Evolutionary conservation across 2,113 vertebrate genomes (phyloP), one percentile per base, ranked within the genome.

Genomic region (Pipra filicauda): DNA sequence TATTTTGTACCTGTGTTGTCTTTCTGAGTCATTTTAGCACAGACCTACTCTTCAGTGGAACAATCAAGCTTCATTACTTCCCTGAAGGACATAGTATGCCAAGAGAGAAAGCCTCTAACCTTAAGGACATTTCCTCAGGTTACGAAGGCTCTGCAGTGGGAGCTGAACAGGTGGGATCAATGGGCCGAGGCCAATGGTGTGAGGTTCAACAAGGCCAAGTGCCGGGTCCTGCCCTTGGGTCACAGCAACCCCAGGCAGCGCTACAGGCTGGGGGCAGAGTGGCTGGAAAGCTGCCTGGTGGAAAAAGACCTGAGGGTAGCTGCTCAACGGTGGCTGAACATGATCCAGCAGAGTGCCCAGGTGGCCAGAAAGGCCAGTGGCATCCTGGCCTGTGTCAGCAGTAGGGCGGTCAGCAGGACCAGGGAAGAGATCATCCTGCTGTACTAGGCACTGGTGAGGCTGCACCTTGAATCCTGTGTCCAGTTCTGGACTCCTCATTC

Each of bases 381-480:
- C 77, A 67, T 28, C 87, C 87, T 75, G 61, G 70, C 8, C 61
- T 61, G 61, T 2, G 2, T 3, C 54, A 82, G 70, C 46, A 58
- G 5, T 1, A 4, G 44, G 44, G 69, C 44, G 52, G 69, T 31
- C 67, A 89, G 69, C 69, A 66, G 76, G 37, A 23, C 1, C 44
- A 44, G 69, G 51, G 9, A 44, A 65, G 43, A 8, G 35, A 33
- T 37, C 72, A 17, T 11, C 11, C 4, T 2, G 4, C 24, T 57
- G 17, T 21, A 15, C 23, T 52, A 0, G 0, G 37, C 8, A 24
- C 5, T 57, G 19, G 13, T 49, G 58, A 72, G 30, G 21, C 24
- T 11, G 12, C 31, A 73, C 0, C 5, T 52, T 7, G 4, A 52
- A 46, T 59, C 0, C 0, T 46, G 23, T 46, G 12, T 52, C 66